Conservation (phyloP, 92 coral and sea anemone species). For the Heteractis magnifica region DNA sequence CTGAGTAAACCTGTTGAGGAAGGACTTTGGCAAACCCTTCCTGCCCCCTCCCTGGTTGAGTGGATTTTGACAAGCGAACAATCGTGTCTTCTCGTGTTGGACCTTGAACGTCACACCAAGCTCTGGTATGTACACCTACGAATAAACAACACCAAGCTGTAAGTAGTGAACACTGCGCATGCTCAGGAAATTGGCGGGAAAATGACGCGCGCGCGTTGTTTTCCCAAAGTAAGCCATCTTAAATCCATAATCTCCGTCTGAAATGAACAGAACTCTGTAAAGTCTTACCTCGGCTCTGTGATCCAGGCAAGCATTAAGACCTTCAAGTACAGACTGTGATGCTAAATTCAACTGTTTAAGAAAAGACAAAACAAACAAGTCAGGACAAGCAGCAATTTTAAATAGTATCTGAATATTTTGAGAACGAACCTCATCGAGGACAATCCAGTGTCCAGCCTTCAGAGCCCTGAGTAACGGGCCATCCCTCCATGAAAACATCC, state of each 20-base stretch:
- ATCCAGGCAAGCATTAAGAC: constrained; percentile 94
- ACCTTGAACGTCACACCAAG: constrained; percentile 90
- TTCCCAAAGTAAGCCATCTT: no score
- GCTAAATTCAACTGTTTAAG: constrained; percentile 83
- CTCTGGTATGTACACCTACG: constrained; percentile 92
- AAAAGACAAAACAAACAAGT: not conserved
- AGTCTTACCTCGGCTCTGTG: constrained; percentile 91
- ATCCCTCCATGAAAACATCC: constrained; percentile 95
- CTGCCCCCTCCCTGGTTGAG: constrained; percentile 97
- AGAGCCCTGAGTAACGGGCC: constrained; percentile 95
- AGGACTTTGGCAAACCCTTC: constrained; percentile 96
- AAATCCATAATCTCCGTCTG: no score
- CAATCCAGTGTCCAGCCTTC: constrained; percentile 95
- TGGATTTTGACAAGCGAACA: constrained; percentile 98
- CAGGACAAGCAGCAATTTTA: not conserved
- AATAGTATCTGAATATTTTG: not conserved
- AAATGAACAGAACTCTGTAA: not conserved
- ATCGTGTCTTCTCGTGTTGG: constrained; percentile 70
- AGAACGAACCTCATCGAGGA: constrained; percentile 80
- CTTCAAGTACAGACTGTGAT: constrained; percentile 96
- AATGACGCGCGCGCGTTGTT: not conserved
- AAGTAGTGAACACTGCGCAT: not conserved
- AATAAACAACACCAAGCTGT: not conserved
- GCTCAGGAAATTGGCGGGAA: not conserved
- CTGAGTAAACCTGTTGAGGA: constrained; percentile 94